A percentile compares a stretch with the other conserved stretches of the same genome.
Conservation (phyloP, 2,888 invertebrate species). For the Nipponacmea schrenckii region DNA sequence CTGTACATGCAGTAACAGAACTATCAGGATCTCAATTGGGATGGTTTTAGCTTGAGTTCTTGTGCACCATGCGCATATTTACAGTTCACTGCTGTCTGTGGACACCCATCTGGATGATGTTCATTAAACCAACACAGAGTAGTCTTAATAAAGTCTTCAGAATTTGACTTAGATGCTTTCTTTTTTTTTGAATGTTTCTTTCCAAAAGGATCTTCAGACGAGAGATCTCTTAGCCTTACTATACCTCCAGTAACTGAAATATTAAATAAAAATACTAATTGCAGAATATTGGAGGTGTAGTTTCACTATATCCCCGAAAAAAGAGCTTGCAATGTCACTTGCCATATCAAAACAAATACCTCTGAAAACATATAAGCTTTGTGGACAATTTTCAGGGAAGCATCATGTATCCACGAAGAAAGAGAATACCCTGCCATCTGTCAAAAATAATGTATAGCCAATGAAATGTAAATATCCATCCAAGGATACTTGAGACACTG, state of each 20-base stretch:
- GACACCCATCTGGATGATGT: conserved; percentile 90
- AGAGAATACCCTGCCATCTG: no score
- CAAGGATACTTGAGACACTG: no score
- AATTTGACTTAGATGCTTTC: conserved; percentile 23
- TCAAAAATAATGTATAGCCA: no score
- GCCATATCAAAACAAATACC: neutral
- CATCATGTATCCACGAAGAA: no score
- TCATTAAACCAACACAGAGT: conserved; percentile 81
- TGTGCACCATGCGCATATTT: conserved; percentile 76
- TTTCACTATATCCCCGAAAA: no score
- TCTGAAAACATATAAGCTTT: neutral
- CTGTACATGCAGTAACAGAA: no score
- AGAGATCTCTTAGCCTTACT: conserved; percentile 58
- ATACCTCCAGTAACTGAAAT: conserved; percentile 55
- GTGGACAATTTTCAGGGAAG: neutral
- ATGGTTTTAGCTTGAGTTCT: conserved; percentile 40
- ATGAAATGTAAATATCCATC: no score
- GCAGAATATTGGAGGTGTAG: no score
- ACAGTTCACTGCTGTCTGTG: conserved; percentile 75
- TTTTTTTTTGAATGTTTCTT: conserved; percentile 32
- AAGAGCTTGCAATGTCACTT: neutral
- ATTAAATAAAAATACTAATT: conserved; percentile 7
- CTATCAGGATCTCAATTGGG: neutral
- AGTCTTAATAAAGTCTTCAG: conserved; percentile 44
- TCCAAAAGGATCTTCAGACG: conserved; percentile 44